These are phyloP conservation scores for Hylia prasina DNA, from an alignment of 2,113 vertebrate genomes.

Conservation along the genomic window DNA sequence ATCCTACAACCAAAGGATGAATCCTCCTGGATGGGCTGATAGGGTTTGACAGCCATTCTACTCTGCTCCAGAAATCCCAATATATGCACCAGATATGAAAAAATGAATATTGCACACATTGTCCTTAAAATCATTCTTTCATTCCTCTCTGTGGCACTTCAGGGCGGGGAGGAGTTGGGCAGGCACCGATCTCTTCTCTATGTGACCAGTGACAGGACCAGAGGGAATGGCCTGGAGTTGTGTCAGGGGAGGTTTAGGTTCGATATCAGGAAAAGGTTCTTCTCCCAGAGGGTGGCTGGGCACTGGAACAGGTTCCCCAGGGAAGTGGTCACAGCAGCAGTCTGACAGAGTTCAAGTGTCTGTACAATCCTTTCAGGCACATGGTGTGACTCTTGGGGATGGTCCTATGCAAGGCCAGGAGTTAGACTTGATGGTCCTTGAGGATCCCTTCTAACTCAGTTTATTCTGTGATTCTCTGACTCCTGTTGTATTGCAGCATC, in stretches of 20 bases:
- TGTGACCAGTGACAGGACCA: background rate
- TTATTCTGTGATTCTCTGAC: background rate
- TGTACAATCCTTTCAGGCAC: background rate
- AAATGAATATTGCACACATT: background rate
- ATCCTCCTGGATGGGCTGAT: background rate
- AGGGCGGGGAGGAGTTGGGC: background rate
- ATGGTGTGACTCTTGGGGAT: background rate
- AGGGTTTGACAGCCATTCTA: background rate
- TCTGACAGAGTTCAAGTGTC: background rate
- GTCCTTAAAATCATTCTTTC: background rate
- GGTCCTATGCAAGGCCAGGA: background rate
- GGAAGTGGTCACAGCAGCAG: background rate
- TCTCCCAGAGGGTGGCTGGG: fast-evolving
- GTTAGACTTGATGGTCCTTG: background rate
- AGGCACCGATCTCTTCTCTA: background rate
- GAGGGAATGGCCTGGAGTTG: background rate
- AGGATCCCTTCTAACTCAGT: background rate
- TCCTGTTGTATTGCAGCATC: background rate
- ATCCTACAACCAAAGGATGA: background rate
- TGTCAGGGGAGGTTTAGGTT: background rate
- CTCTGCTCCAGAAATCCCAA: background rate
- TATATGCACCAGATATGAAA: background rate
- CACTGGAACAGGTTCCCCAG: background rate
- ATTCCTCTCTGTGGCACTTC: background rate
- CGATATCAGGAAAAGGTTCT: background rate